phyloP scores from a whole-genome alignment of 2,797 vertebrate genomes.

The Lepus townsendii region DNA sequence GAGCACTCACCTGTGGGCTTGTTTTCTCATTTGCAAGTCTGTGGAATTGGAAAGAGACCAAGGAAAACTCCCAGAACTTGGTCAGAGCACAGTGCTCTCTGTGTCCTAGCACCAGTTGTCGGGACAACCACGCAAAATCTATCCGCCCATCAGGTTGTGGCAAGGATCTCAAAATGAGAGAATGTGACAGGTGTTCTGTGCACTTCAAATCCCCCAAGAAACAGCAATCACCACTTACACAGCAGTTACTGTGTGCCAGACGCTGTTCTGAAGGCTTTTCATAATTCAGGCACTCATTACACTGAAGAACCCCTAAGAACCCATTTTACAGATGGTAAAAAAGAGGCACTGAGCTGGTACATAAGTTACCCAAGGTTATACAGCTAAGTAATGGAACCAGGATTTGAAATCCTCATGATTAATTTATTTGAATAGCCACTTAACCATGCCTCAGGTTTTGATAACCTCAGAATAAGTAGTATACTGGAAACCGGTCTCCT shows the following conservation, averaged over 20 bases:
- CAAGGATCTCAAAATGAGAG: background rate
- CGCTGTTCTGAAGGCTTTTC: background rate
- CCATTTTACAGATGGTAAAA: background rate
- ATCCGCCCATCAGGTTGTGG: background rate
- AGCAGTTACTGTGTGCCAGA: background rate
- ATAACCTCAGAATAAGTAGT: background rate
- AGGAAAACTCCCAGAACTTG: background rate
- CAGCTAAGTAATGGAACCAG: background rate
- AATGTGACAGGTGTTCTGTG: background rate
- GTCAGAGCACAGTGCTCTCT: background rate
- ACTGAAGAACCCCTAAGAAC: background rate
- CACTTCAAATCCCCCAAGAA: background rate
- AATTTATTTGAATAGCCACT: background rate
- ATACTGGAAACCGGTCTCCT: background rate
- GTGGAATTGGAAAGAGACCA: background rate
- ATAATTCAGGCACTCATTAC: background rate
- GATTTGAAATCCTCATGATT: conserved; percentile 8
- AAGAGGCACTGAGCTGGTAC: background rate
- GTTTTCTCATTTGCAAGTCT: background rate
- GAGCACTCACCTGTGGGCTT: background rate
- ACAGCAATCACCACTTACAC: background rate
- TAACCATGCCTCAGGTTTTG: background rate
- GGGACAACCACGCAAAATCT: background rate
- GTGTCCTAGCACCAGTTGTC: rapidly evolving
- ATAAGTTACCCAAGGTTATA: background rate